Evolutionary conservation across 1,140 invertebrate species (phyloP), one percentile per base, ranked within the genome.

Genomic region (Cydia strobilella): DNA sequence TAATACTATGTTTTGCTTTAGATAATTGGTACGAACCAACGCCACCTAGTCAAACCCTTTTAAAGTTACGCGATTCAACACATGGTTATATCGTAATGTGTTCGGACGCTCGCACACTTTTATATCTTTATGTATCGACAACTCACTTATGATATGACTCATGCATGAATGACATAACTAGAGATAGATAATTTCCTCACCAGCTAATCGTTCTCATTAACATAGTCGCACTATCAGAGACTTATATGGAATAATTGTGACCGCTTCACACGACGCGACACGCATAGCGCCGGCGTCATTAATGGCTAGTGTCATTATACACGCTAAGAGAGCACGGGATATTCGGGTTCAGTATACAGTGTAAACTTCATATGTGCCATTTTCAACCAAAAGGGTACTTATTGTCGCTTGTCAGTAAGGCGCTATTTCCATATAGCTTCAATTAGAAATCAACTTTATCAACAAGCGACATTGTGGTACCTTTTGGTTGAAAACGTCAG

Each of bases 141-240:
- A 2, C 51, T n/a, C n/a, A 54, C 51, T 54, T 15, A 18, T 54
- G 51, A 54, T 15, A 18, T 54, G 51, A 54, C 45, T 48, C 45
- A 48, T 48, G 51, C 15, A 54, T 54, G 51, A 54, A 54, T 54
- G 51, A 54, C 15, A 54, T 54, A 54, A 54, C 51, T 54, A 18
- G 2, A 18, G 9, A 18, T 18, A 7, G 51, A n/a, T 54, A 54
- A 54, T 54, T 54, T 7, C 51, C 15, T 18, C 45, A 9, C 48
- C 15, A 6, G 15, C 51, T 18, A 54, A 54, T 54, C 5, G 51
- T 20, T 18, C 51, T 54, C 51, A 18, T 54, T 54, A 54, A 54
- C 51, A 54, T 20, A n/a, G 51, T 18, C 6, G 51, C 51, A 18
- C 15, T 54, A 18, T 18, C 15, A 6, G 15, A 54, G 51, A n/a